These are phyloP conservation scores for Criorhina ranunculi DNA, from an alignment of 2,888 invertebrate genomes.

Conservation along the genomic window DNA sequence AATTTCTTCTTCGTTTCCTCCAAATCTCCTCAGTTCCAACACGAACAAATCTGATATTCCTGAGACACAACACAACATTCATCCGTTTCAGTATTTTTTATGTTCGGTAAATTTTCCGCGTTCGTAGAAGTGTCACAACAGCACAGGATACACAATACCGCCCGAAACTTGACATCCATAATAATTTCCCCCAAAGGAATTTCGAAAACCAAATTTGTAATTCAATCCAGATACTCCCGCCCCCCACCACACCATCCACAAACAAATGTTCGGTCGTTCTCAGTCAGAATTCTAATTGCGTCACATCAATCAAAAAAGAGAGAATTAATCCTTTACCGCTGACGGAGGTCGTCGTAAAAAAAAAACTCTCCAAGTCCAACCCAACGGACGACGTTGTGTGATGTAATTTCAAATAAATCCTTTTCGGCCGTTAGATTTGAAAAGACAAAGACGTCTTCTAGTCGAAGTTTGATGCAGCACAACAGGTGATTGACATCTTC, in stretches of 20 bases:
- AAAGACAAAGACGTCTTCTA: slow-evolving; percentile 19
- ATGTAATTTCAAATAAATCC: slow-evolving; percentile 53
- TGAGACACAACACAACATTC: slow-evolving; percentile 1
- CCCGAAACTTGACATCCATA: slow-evolving; percentile 69
- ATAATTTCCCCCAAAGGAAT: slow-evolving; percentile 45
- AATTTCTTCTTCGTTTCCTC: background rate
- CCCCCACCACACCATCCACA: background rate
- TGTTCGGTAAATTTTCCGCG: slow-evolving; percentile 20
- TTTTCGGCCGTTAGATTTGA: slow-evolving; percentile 22
- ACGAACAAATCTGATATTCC: slow-evolving; percentile 36
- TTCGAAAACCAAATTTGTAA: slow-evolving; percentile 40
- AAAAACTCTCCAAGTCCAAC: slow-evolving; percentile 28
- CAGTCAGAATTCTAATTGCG: slow-evolving; percentile 73
- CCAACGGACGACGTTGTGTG: too few relatives aligned
- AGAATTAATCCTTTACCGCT: slow-evolving; percentile 51
- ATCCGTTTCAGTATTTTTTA: slow-evolving; percentile 24
- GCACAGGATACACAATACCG: slow-evolving; percentile 52
- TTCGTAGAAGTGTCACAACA: slow-evolving; percentile 55
- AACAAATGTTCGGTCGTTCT: slow-evolving; percentile 30
- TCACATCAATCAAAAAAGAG: slow-evolving; percentile 68
- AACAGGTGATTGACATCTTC: slow-evolving; percentile 74
- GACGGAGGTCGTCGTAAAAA: slow-evolving; percentile 24
- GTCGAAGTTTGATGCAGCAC: slow-evolving; percentile 31
- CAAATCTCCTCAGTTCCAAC: background rate
- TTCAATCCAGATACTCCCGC: slow-evolving; percentile 66